These are phyloP conservation scores for Brachionus rubens DNA, from an alignment of 1,140 invertebrate species.

Conservation along the genomic window DNA sequence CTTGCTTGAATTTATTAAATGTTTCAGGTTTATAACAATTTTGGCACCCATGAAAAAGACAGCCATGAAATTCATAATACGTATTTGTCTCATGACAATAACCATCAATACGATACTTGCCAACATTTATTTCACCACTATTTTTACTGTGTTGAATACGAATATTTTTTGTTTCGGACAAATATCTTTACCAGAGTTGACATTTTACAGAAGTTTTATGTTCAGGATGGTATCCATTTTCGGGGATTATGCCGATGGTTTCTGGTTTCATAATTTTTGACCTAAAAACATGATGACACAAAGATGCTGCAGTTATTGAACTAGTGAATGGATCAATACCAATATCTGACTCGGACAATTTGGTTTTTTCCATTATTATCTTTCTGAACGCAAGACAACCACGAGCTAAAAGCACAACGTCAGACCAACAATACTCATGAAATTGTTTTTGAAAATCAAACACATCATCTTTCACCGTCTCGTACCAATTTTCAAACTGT, in stretches of 20 bases:
- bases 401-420: too few relatives aligned
- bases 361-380: too few relatives aligned
- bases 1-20: conserved; percentile 37
- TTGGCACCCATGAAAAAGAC: conserved; percentile 50
- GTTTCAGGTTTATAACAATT: conserved; percentile 47
- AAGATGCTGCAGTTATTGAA: neutral
- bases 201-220: neutral
- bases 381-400: too few relatives aligned
- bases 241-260: conserved; percentile 37
- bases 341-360: too few relatives aligned
- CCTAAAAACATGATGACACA: conserved; percentile 38
- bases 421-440: neutral
- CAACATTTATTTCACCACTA: neutral
- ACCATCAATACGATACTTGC: neutral
- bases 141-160: neutral
- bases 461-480: conserved; percentile 26
- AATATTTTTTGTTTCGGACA: neutral
- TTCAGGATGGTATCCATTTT: conserved; percentile 21
- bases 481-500: conserved; percentile 6
- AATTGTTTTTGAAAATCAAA: conserved; percentile 33
- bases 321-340: too few relatives aligned
- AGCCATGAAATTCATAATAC: conserved; percentile 49
- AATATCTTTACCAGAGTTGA: conserved; percentile 42
- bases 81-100: conserved; percentile 7
- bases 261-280: neutral